phyloP scores from a whole-genome alignment of 2,797 vertebrate genomes.

The Propithecus deckenii region DNA sequence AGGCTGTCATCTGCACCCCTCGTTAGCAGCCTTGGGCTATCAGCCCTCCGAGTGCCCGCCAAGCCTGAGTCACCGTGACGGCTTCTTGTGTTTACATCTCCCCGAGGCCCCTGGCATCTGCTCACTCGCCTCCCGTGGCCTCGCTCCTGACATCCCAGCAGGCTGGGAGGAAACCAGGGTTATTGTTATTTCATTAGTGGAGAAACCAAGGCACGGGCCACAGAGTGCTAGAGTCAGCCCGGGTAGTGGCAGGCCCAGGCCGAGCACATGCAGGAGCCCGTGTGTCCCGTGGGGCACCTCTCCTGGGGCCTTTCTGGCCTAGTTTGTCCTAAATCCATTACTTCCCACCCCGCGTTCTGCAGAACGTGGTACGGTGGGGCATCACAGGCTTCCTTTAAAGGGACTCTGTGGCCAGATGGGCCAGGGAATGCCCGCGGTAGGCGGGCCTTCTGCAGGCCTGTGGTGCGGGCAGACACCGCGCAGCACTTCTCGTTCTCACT shows the following conservation, averaged over 20 bases:
- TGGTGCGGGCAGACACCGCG: fast-evolving
- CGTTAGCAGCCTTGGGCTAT: neutral
- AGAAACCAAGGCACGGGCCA: neutral
- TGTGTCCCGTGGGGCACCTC: fast-evolving
- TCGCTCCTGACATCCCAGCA: neutral
- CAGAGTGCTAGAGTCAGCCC: neutral
- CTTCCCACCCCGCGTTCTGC: fast-evolving
- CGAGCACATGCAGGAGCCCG: fast-evolving
- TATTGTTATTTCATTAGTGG: neutral
- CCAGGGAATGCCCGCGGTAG: fast-evolving
- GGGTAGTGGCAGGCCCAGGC: neutral
- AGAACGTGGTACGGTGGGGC: neutral
- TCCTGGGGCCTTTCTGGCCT: neutral
- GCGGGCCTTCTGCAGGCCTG: neutral
- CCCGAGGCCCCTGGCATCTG: constrained; percentile 47
- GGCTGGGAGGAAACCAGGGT: neutral
- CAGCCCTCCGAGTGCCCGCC: neutral
- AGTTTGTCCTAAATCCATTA: fast-evolving
- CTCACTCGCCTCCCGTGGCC: neutral
- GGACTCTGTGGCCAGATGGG: neutral
- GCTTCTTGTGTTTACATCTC: constrained; percentile 37
- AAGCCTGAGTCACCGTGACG: neutral
- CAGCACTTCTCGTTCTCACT: fast-evolving
- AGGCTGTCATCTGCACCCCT: constrained; percentile 17
- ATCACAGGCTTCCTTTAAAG: neutral